Evolutionary conservation across 2,113 vertebrate species (phyloP), one percentile per base, ranked within the genome.

Genomic region (Potamarius usumacintae): DNA sequence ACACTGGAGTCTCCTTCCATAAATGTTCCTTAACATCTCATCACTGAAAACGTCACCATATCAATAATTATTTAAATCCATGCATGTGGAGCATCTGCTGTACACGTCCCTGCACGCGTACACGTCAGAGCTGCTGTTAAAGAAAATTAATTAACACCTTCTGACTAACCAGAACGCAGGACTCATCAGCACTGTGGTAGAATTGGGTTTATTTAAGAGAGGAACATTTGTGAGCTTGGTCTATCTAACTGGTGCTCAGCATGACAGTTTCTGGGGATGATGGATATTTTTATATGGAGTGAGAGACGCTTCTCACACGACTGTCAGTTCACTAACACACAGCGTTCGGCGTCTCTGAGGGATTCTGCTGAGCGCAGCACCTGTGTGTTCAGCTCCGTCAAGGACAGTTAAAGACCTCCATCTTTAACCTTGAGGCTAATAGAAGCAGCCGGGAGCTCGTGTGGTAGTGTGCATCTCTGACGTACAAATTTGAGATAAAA

Each of bases 361-460:
- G 55, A 80, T n/a, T 34, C 9, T 79, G 76, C 85, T 86, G 85
- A 85, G 17, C n/a, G 5, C 57, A 85, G 74, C 84, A 78, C 4
- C 42, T 30, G n/a, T 8, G 22, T 77, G 11, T 53, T 74, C 12
- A 48, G 34, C 57, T 63, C 10, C 34, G 58, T 30, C 48, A 27
- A 65, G n/a, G 58, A 58, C 58, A 78, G 84, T 12, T 63, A 20
- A 30, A 78, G 74, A 85, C 79, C 25, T 25, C 25, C 30, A 53
- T 78, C n/a, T 62, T 11, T 53, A 42, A 42, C 42, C 42, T 42
- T 42, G 42, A 42, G 42, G 42, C 42, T 4, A 42, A 12, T 9
- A 85, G 17, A 18, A 80, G 42, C 25, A 67, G 17, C 20, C 63
- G 8, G 34, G 57, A 52, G 42, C 71, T 27, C 42, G 0, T 4